phyloP scores from a whole-genome alignment of 2,113 vertebrate species.

The Mirounga angustirostris region DNA sequence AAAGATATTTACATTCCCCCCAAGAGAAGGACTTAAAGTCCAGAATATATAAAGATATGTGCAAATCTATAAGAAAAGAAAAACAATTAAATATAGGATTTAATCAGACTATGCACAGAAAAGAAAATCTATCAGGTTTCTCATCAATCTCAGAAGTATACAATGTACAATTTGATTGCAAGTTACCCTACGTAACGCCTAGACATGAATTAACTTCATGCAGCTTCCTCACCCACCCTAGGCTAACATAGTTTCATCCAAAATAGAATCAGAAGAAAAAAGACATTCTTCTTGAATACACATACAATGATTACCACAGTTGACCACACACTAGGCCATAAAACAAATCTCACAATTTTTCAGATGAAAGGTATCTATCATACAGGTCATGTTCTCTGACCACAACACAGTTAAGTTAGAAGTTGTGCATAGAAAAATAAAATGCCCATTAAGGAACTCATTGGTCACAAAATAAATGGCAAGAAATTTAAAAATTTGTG shows the following conservation, averaged over 20 bases:
- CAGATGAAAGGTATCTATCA: not conserved
- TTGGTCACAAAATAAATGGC: not conserved
- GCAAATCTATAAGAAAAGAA: not conserved
- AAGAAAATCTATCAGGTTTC: not conserved
- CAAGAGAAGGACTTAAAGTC: not conserved
- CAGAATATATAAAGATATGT: not conserved
- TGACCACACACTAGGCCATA: not conserved
- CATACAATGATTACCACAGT: not conserved
- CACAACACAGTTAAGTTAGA: not conserved
- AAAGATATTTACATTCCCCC: not conserved
- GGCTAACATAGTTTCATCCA: not conserved
- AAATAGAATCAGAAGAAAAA: not conserved
- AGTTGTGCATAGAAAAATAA: not conserved
- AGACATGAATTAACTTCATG: not conserved
- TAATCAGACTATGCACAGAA: not conserved
- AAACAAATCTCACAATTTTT: not conserved
- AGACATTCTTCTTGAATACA: not conserved
- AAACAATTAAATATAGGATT: not conserved
- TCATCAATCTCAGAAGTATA: not conserved
- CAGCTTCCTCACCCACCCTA: not conserved
- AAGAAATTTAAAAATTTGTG: not conserved
- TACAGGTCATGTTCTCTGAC: not conserved
- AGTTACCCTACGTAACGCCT: not conserved
- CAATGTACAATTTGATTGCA: not conserved
- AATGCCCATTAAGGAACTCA: not conserved